Evolutionary conservation across 2,888 invertebrate genomes (phyloP).

Genomic region (Dendrolimus pini): DNA sequence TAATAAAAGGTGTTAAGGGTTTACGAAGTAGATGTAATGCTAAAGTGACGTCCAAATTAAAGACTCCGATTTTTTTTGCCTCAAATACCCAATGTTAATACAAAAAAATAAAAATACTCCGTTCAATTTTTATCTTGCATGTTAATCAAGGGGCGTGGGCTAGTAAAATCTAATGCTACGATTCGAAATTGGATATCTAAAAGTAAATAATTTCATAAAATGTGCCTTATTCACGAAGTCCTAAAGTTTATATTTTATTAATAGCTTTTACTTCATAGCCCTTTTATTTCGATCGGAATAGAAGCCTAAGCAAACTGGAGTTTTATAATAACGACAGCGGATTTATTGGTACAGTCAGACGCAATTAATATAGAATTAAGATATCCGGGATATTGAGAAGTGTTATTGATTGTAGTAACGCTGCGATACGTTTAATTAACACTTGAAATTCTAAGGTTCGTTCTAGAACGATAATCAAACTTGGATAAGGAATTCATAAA

Average conservation of each 20-base stretch:
- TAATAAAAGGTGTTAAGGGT: too few species aligned
- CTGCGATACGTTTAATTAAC: too few species aligned
- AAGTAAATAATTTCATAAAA: too few species aligned
- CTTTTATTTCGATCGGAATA: slow-evolving; percentile 20
- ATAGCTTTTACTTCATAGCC: too few species aligned
- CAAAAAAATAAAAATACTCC: slow-evolving; percentile 60
- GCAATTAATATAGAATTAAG: slow-evolving; percentile 59
- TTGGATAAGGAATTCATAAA: too few species aligned
- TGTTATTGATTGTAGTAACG: slow-evolving; percentile 15
- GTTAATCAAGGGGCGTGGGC: slow-evolving; percentile 67
- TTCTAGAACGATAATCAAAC: too few species aligned
- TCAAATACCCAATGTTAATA: neutral
- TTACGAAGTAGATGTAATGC: too few species aligned
- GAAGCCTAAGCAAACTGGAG: slow-evolving; percentile 49
- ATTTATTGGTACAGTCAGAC: slow-evolving; percentile 57
- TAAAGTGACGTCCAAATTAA: too few species aligned
- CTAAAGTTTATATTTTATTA: too few species aligned
- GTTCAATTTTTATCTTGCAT: slow-evolving; percentile 62
- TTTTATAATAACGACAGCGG: slow-evolving; percentile 47
- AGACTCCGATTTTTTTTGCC: too few species aligned
- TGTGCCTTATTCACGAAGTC: too few species aligned
- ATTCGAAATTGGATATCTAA: slow-evolving; percentile 20
- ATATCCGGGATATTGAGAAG: slow-evolving; percentile 36
- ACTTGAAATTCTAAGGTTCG: too few species aligned
- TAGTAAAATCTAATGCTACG: slow-evolving; percentile 41